Evolutionary conservation across 2,888 invertebrate species (phyloP), one percentile per base, ranked within the genome.

Genomic region (Orgyia antiqua): DNA sequence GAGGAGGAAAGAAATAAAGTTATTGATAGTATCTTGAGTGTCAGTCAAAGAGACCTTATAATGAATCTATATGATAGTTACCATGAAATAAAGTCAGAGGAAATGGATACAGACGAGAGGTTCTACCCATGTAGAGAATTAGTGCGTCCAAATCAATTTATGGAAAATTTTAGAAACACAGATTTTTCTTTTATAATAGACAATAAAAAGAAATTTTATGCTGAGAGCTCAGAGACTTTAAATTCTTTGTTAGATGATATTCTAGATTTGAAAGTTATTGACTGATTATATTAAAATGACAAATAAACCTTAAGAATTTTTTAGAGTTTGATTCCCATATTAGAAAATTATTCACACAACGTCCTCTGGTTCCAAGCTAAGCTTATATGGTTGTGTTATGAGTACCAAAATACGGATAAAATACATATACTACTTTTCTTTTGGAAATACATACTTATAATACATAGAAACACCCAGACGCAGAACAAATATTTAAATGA

Each of bases 201-300:
- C 7, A 80, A 88, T 32, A 89, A 88, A 43, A 80, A 70, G 29
- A 83, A 86, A 23, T 91, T 91, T 91, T 65, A 89, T 29, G 71
- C 76, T 15, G 80, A 87, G 10, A 12, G 10, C 39, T 79, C 84
- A 25, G 87, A 87, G 4, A 89, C 88, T 42, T 88, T 67, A 39
- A 54, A 59, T 13, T 51, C 39, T 24, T 24, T 62, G 30, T 43
- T 64, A 31, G 48, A 55, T 33, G 58, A 58, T 39, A 42, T 47
- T 27, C 39, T 59, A 38, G 38, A 36, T 25, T 31, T 40, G 13
- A 27, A 20, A 20, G 4, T 9, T 20, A 20, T 4, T 6, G 15
- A 4, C 6, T 15, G 6, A 15, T 15, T 15, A n/a, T 15, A 15
- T 15, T 15, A 15, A 15, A 4, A 15, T n/a, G n/a, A n/a, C n/a